A percentile compares a stretch with the other conserved stretches of the same genome.
These are phyloP conservation scores for Drosophila quinaria DNA, from an alignment of 2,888 invertebrate genomes.

Conservation along the genomic window DNA sequence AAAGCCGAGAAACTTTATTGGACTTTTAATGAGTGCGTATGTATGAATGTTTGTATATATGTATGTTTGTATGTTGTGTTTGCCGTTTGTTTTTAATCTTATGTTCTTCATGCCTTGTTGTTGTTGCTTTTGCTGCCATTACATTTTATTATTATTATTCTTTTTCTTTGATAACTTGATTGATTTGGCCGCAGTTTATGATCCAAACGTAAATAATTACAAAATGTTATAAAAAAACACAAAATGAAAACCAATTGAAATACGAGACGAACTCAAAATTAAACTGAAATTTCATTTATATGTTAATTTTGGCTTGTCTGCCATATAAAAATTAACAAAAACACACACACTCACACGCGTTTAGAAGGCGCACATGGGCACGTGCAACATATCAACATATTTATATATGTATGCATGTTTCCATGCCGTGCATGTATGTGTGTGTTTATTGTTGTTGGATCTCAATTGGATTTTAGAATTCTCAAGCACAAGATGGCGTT, in stretches of 20 bases:
- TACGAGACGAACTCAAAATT: slow-evolving; percentile 41
- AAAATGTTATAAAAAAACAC: slow-evolving; percentile 21
- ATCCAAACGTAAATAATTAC: slow-evolving; percentile 12
- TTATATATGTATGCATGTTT: neutral
- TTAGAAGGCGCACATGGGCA: slow-evolving; percentile 51
- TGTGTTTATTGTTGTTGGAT: slow-evolving; percentile 20
- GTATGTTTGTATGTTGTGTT: slow-evolving; percentile 5
- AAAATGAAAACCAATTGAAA: slow-evolving; percentile 31
- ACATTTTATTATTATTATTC: slow-evolving; percentile 9
- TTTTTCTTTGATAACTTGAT: slow-evolving; percentile 38
- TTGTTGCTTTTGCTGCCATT: slow-evolving; percentile 21
- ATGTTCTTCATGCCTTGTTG: slow-evolving; percentile 30
- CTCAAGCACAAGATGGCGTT: slow-evolving; percentile 38
- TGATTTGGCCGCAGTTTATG: slow-evolving; percentile 46
- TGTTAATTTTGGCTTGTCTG: slow-evolving; percentile 66
- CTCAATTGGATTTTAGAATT: slow-evolving; percentile 11
- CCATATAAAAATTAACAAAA: slow-evolving; percentile 47
- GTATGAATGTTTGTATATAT: too few relatives aligned
- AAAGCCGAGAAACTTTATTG: slow-evolving; percentile 56
- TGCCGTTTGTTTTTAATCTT: slow-evolving; percentile 19
- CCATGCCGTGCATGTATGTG: neutral
- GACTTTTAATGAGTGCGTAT: slow-evolving; percentile 64
- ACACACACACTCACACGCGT: slow-evolving; percentile 19
- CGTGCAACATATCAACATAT: slow-evolving; percentile 23
- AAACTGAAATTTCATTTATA: slow-evolving; percentile 79